Evolutionary conservation across 2,113 vertebrate genomes (phyloP).

Genomic region (Archocentrus centrarchus): DNA sequence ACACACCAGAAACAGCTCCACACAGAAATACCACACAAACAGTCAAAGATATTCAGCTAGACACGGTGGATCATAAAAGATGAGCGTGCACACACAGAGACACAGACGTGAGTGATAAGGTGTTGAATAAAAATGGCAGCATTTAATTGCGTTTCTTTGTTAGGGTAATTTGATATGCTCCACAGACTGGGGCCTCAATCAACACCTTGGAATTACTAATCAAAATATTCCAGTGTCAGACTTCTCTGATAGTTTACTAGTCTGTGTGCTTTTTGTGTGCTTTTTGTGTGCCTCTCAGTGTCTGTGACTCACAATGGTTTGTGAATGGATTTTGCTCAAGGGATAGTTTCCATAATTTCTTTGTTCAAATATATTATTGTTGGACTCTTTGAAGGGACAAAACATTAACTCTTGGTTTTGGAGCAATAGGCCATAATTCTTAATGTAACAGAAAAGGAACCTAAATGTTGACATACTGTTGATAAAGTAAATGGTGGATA

Average conservation of each 20-base stretch:
- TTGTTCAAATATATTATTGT: background rate
- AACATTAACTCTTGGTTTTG: background rate
- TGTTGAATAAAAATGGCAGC: slow-evolving; percentile 55
- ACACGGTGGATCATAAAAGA: slow-evolving; percentile 16
- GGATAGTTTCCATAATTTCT: background rate
- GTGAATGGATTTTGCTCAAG: background rate
- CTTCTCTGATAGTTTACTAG: background rate
- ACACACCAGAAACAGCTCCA: background rate
- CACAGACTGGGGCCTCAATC: slow-evolving; percentile 60
- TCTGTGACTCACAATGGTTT: background rate
- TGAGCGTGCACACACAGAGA: background rate
- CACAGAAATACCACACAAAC: slow-evolving; percentile 9
- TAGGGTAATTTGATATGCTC: slow-evolving; percentile 70
- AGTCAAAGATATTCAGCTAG: slow-evolving; percentile 21
- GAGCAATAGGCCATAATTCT: background rate
- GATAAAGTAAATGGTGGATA: background rate
- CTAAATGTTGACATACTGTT: background rate
- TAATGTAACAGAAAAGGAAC: background rate
- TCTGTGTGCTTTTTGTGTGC: slow-evolving; percentile 22
- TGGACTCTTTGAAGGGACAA: background rate
- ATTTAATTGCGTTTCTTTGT: slow-evolving; percentile 77
- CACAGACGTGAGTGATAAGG: slow-evolving; percentile 60
- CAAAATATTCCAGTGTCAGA: slow-evolving; percentile 51
- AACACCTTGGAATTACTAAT: slow-evolving; percentile 67
- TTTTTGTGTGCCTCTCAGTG: slow-evolving; percentile 12